Conservation (phyloP, 2,888 invertebrate species). For the Andrena bucephala region DNA sequence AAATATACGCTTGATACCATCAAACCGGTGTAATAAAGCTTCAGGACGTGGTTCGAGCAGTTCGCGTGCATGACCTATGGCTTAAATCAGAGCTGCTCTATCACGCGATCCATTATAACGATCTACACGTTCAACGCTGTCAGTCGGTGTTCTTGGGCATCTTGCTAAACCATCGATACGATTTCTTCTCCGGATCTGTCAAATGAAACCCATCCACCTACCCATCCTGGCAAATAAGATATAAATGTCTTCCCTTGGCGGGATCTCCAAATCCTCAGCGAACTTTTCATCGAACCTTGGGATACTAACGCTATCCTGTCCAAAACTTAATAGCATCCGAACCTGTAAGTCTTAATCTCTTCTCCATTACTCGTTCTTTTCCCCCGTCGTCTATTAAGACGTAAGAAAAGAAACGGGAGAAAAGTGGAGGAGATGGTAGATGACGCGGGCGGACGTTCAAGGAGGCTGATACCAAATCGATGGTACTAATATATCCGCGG, state of each 20-base stretch:
- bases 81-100: slow-evolving; percentile 62
- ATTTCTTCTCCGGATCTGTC: slow-evolving; percentile 13
- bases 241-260: slow-evolving; percentile 42
- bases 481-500: slow-evolving; percentile 78
- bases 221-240: slow-evolving; percentile 33
- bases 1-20: neutral
- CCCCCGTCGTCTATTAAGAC: slow-evolving; percentile 67
- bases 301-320: slow-evolving; percentile 36
- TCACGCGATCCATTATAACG: slow-evolving; percentile 67
- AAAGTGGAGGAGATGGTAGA: slow-evolving; percentile 17
- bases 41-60: neutral
- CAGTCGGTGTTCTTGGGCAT: slow-evolving; percentile 44
- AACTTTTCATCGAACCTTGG: slow-evolving; percentile 36
- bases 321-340: slow-evolving; percentile 68
- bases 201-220: slow-evolving; percentile 37
- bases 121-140: slow-evolving; percentile 52
- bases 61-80: slow-evolving; percentile 52
- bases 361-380: slow-evolving; percentile 67
- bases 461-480: slow-evolving; percentile 75
- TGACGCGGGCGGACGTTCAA: slow-evolving; percentile 49
- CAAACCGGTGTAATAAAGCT: neutral
- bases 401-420: slow-evolving; percentile 12
- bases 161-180: slow-evolving; percentile 39
- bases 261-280: slow-evolving; percentile 54
- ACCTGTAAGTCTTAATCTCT: slow-evolving; percentile 68